Evolutionary conservation across 2,888 invertebrate species (phyloP).

Genomic region (Branchipolynoe longqiensis): DNA sequence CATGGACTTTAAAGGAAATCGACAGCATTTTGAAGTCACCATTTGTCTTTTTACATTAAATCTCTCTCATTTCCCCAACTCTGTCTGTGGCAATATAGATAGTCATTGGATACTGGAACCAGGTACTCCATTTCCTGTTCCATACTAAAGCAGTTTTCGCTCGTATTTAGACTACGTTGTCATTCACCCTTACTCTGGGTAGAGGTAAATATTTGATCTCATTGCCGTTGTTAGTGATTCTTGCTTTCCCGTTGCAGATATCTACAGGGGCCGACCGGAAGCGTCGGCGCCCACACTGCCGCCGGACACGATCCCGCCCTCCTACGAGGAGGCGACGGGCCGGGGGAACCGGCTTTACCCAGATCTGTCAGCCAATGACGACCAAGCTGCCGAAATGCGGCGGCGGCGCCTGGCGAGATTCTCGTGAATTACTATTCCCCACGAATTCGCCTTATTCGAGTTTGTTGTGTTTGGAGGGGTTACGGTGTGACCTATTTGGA

Average conservation of each 20-base stretch:
- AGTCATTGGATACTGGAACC: too few relatives aligned
- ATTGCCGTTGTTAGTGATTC: not conserved
- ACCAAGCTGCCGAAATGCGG: not conserved
- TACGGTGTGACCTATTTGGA: too few relatives aligned
- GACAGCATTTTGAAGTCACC: too few relatives aligned
- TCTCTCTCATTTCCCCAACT: not conserved
- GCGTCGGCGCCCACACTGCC: not conserved
- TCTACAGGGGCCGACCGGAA: not conserved
- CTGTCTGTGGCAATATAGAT: not conserved
- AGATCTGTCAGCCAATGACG: not conserved
- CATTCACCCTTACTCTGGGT: too few relatives aligned
- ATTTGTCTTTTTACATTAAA: not conserved
- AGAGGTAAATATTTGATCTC: too few relatives aligned
- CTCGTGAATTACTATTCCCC: too few relatives aligned
- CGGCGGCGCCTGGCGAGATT: conserved; percentile 15
- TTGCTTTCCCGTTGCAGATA: not conserved
- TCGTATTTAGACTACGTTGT: too few relatives aligned
- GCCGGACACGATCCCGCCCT: not conserved
- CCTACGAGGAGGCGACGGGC: conserved; percentile 5
- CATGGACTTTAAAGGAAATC: too few relatives aligned
- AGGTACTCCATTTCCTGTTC: too few relatives aligned
- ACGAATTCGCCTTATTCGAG: too few relatives aligned
- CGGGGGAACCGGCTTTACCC: conserved; percentile 2
- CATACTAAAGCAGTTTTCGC: too few relatives aligned
- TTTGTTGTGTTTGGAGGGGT: too few relatives aligned